Conservation (phyloP, 2,888 invertebrate genomes). For the Agriopis aurantiaria region DNA sequence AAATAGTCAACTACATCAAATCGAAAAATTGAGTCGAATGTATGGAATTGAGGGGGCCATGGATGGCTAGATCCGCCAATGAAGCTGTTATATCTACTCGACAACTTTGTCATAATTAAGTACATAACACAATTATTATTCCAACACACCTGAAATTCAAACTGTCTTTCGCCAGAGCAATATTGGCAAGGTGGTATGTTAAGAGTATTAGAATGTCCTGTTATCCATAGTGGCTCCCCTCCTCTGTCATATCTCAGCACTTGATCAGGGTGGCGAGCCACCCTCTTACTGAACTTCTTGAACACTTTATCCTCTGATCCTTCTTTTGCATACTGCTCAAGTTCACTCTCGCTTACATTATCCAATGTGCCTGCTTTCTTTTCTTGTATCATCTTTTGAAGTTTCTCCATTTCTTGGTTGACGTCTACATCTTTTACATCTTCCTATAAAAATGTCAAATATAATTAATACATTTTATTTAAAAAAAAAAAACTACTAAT, state of each 20-base stretch:
- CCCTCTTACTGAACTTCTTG: conserved; percentile 90
- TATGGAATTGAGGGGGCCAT: no score
- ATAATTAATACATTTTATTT: not conserved
- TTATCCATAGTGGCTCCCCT: conserved; percentile 94
- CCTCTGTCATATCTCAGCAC: conserved; percentile 92
- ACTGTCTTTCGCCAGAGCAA: conserved; percentile 92
- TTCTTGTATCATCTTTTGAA: conserved; percentile 80
- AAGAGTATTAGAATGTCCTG: conserved; percentile 80
- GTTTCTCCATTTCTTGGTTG: conserved; percentile 76
- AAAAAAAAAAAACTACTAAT: no score
- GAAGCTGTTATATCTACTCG: no score
- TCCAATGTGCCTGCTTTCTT: conserved; percentile 88
- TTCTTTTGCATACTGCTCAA: conserved; percentile 88
- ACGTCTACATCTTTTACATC: conserved; percentile 79
- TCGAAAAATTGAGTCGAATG: no score
- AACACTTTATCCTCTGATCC: conserved; percentile 92
- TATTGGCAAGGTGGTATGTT: conserved; percentile 90
- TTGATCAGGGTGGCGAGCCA: conserved; percentile 92
- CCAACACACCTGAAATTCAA: conserved; percentile 93
- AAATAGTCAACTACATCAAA: no score
- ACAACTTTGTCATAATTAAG: not conserved
- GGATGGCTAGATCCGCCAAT: no score
- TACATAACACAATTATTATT: not conserved
- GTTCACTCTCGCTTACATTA: conserved; percentile 88
- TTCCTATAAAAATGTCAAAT: conserved; percentile 58